Evolutionary conservation across 2,888 invertebrate genomes (phyloP).

Genomic region (Cephus sareptanus): DNA sequence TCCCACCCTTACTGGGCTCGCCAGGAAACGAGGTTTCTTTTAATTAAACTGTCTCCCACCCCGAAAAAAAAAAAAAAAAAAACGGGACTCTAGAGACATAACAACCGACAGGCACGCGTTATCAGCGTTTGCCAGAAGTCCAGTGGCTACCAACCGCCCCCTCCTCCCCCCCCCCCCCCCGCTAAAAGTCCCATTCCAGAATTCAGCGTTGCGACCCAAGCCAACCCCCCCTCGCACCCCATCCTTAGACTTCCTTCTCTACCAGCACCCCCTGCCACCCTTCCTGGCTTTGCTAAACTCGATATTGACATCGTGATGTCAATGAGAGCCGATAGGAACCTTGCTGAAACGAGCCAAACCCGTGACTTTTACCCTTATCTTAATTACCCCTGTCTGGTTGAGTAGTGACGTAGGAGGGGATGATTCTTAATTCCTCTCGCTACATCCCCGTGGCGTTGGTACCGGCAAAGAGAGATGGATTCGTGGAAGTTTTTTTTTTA

Average conservation of each 20-base stretch:
- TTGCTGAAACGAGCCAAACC: not conserved
- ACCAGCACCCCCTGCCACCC: not conserved
- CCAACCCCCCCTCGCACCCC: not conserved
- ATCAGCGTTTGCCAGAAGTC: constrained; percentile 57
- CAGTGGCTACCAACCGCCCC: not conserved
- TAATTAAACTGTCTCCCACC: constrained; percentile 60
- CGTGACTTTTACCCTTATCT: not conserved
- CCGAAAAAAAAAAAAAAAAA: constrained; percentile 22
- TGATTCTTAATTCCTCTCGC: not conserved
- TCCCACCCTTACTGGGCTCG: constrained; percentile 4
- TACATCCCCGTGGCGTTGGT: not conserved
- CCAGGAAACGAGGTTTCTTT: constrained; percentile 58
- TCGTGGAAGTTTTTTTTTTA: not conserved
- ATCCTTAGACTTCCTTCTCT: not conserved
- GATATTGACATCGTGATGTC: constrained; percentile 44
- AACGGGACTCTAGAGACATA: constrained; percentile 53
- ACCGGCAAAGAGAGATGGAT: not conserved
- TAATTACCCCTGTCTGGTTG: not conserved
- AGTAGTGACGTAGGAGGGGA: not conserved
- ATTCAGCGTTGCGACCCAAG: not conserved
- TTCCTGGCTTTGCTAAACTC: constrained; percentile 38
- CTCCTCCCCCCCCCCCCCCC: no score
- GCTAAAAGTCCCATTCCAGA: not conserved
- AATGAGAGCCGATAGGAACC: constrained; percentile 35
- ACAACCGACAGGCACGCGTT: constrained; percentile 60